Evolutionary conservation across 2,888 invertebrate species (phyloP).

Genomic region (Xestoiulus laeticollis): DNA sequence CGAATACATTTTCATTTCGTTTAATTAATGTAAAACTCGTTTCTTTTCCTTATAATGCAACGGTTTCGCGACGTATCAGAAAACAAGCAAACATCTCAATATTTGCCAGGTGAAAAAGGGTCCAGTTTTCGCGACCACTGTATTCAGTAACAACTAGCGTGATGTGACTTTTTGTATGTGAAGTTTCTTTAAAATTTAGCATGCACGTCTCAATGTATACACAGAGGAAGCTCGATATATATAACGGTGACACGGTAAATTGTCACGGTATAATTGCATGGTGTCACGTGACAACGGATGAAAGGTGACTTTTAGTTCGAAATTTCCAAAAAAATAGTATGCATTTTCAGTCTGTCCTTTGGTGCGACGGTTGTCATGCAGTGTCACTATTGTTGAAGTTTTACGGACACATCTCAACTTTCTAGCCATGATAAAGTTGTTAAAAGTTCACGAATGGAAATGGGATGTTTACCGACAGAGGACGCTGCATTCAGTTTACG

Average conservation of each 20-base stretch:
- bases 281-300: too few relatives aligned
- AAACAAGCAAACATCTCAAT: neutral
- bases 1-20: neutral
- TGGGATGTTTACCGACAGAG: too few relatives aligned
- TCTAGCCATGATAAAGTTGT: too few relatives aligned
- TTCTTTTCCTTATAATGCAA: neutral
- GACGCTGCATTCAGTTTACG: too few relatives aligned
- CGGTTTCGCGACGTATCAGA: neutral
- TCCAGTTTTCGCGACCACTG: too few relatives aligned
- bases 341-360: neutral
- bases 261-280: too few relatives aligned
- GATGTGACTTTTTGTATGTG: neutral
- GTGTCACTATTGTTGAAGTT: too few relatives aligned
- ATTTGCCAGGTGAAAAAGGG: neutral
- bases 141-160: too few relatives aligned
- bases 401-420: too few relatives aligned
- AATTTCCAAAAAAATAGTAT: too few relatives aligned
- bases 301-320: neutral
- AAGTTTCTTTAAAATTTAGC: neutral
- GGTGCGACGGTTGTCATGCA: neutral
- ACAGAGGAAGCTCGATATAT: neutral
- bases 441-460: too few relatives aligned
- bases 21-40: neutral
- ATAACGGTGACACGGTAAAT: neutral
- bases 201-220: neutral